These are phyloP conservation scores for Halocynthia roretzi DNA, from an alignment of 23 tunicate genomes.

Conservation along the genomic window DNA sequence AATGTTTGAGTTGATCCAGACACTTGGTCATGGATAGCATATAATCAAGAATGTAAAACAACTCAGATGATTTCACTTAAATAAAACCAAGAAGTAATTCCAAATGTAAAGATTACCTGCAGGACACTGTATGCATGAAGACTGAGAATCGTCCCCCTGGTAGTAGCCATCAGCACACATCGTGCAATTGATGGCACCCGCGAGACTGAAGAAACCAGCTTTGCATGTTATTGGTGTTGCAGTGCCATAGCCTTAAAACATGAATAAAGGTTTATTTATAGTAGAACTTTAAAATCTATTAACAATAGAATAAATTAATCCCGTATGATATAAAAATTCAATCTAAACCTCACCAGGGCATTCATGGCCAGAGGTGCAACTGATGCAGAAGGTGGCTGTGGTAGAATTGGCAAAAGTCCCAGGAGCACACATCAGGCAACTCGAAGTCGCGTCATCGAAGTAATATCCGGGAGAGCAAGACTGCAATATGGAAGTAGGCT, in stretches of 20 bases:
- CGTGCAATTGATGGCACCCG: constrained; percentile 58
- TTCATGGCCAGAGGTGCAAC: constrained; percentile 65
- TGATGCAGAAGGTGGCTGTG: constrained; percentile 26
- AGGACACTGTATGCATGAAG: constrained; percentile 57
- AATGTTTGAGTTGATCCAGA: too few species aligned
- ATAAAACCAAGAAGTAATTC: background rate
- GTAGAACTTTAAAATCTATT: constrained; percentile 1
- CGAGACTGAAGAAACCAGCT: constrained; percentile 56
- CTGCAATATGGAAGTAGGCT: background rate
- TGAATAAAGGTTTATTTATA: background rate
- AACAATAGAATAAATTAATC: background rate
- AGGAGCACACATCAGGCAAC: constrained; percentile 58
- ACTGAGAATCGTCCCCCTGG: constrained; percentile 31
- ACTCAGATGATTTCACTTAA: background rate
- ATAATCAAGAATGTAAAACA: background rate
- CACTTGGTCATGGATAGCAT: background rate
- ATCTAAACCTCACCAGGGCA: constrained; percentile 56
- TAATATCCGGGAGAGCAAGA: constrained; percentile 55
- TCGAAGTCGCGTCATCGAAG: constrained; percentile 7
- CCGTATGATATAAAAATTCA: background rate
- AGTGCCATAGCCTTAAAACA: too few species aligned
- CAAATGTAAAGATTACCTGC: constrained; percentile 15
- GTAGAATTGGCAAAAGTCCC: constrained; percentile 33
- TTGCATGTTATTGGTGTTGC: constrained; percentile 15
- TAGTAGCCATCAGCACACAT: constrained; percentile 55